Conservation (phyloP, 2,113 vertebrate genomes). For the Bagarius yarrelli region DNA sequence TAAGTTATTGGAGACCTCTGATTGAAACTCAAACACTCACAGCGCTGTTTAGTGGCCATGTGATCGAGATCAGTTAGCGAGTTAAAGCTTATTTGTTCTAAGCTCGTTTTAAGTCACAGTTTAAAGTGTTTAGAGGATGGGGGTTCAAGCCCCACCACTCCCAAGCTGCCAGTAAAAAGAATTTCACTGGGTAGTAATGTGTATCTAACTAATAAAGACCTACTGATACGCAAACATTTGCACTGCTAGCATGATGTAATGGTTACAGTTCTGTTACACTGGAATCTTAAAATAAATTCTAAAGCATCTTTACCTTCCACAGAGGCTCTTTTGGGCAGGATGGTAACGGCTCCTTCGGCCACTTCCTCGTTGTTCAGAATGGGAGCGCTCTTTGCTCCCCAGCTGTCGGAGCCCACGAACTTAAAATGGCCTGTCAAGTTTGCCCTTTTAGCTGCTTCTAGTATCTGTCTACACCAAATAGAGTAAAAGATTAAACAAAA, state of each 20-base stretch:
- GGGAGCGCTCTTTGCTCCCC: conserved; percentile 86
- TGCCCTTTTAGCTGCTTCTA: conserved; percentile 77
- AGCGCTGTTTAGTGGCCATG: no score
- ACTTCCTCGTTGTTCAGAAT: conserved; percentile 80
- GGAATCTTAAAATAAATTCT: neutral
- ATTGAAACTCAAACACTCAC: no score
- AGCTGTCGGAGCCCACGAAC: conserved; percentile 91
- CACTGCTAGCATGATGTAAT: neutral
- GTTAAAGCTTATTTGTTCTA: no score
- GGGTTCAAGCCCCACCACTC: no score
- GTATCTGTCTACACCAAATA: conserved; percentile 71
- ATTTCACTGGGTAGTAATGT: no score
- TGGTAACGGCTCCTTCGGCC: conserved; percentile 82
- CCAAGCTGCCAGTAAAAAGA: no score
- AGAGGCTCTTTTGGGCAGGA: conserved; percentile 83
- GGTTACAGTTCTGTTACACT: neutral
- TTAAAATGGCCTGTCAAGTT: conserved; percentile 86
- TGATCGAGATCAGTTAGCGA: no score
- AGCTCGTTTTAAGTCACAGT: no score
- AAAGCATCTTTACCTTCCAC: conserved; percentile 71
- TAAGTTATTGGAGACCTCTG: no score
- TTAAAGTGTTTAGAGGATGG: no score
- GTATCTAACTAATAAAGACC: no score
- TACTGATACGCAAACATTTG: neutral
- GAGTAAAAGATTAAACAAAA: neutral